phyloP scores from a whole-genome alignment of 2,797 vertebrate genomes.

The Falco cherrug region DNA sequence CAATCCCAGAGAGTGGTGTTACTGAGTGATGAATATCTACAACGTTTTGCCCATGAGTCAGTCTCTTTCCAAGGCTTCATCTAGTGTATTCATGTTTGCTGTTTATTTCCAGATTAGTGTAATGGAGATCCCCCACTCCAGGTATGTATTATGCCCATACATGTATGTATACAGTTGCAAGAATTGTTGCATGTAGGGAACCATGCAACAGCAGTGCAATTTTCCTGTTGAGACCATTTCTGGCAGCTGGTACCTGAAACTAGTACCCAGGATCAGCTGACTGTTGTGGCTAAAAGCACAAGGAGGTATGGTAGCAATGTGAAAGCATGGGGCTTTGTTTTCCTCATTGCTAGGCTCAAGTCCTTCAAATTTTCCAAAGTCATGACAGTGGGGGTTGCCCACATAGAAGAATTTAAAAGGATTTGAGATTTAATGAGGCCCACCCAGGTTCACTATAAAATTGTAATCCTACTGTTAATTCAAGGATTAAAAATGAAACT shows the following conservation, averaged over 20 bases:
- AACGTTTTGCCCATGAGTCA: background rate
- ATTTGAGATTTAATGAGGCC: background rate
- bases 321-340: background rate
- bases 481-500: background rate
- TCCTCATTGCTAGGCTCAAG: background rate
- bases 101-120: background rate
- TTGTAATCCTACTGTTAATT: background rate
- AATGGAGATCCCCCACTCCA: too few species aligned
- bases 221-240: background rate
- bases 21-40: background rate
- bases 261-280: background rate
- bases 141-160: background rate
- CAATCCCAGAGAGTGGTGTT: background rate
- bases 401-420: background rate
- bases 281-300: background rate
- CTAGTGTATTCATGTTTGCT: background rate
- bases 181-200: background rate
- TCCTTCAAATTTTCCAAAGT: background rate
- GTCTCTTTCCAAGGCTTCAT: background rate
- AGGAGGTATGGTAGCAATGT: background rate
- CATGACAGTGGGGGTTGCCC: background rate
- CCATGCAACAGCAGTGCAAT: too few species aligned
- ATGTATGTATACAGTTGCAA: background rate
- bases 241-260: background rate
- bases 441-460: background rate